Percentiles rank a stretch among this genome's conserved stretches.
These are phyloP conservation scores for Matsumurasca onukii DNA, from an alignment of 1,140 invertebrate genomes.

Conservation along the genomic window DNA sequence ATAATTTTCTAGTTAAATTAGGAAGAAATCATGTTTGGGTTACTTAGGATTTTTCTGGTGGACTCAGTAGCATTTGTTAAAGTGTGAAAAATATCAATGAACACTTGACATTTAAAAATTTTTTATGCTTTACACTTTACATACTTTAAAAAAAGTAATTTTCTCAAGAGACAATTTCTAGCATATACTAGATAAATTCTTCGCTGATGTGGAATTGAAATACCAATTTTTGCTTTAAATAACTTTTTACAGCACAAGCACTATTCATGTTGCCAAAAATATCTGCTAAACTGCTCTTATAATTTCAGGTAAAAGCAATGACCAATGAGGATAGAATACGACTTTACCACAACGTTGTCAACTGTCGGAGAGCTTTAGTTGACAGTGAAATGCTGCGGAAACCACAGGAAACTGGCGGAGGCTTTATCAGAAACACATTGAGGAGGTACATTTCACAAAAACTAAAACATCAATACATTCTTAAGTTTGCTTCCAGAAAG, in stretches of 20 bases:
- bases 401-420: constrained; percentile 72
- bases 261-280: neutral
- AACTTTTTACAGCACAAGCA: neutral
- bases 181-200: too few species aligned
- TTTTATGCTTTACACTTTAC: neutral
- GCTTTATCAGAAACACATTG: constrained; percentile 85
- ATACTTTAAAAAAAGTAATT: neutral
- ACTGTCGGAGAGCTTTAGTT: constrained; percentile 76
- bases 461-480: too few species aligned
- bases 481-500: too few species aligned
- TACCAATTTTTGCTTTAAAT: neutral
- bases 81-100: too few species aligned
- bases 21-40: too few species aligned
- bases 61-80: too few species aligned
- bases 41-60: too few species aligned
- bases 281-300: neutral
- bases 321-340: constrained; percentile 81
- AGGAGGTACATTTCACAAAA: constrained; percentile 66
- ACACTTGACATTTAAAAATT: too few species aligned
- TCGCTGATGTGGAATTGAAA: too few species aligned
- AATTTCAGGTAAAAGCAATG: constrained; percentile 58
- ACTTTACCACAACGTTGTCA: constrained; percentile 77
- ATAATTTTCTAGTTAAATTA: neutral
- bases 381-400: constrained; percentile 80
- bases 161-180: neutral